A percentile compares a stretch with the other conserved stretches of the same genome.
phyloP scores from a whole-genome alignment of 2,888 invertebrate species.

The Melanostoma scalare region DNA sequence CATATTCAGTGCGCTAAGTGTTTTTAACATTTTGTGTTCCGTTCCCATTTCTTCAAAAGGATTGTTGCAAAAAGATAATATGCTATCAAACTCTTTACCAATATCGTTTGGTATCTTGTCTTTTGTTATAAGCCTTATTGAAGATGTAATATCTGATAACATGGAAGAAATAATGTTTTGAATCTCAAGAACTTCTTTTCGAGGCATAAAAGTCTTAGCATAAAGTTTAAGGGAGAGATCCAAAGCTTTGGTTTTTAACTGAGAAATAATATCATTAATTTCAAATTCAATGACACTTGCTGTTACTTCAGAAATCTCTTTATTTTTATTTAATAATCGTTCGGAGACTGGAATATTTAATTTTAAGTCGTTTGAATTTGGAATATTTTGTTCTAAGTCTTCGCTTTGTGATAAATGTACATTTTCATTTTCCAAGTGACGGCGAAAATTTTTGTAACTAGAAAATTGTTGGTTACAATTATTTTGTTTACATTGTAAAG shows the following conservation, averaged over 20 bases:
- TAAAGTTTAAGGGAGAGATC: slow-evolving; percentile 10
- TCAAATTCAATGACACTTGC: neutral
- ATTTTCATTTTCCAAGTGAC: slow-evolving; percentile 36
- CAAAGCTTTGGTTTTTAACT: slow-evolving; percentile 4
- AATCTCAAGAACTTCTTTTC: slow-evolving; percentile 22
- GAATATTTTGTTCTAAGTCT: too few species aligned
- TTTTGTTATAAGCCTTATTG: neutral
- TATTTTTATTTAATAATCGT: neutral
- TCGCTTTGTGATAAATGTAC: neutral
- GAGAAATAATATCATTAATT: neutral
- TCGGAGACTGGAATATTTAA: neutral
- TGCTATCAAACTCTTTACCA: neutral
- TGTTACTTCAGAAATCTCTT: neutral
- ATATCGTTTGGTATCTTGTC: slow-evolving; percentile 3
- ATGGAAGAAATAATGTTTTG: slow-evolving; percentile 13
- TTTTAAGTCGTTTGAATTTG: too few species aligned
- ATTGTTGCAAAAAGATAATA: slow-evolving; percentile 5
- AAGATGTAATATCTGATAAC: neutral
- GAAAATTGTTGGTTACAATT: slow-evolving; percentile 57
- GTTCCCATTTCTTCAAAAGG: slow-evolving; percentile 15
- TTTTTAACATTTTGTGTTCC: slow-evolving; percentile 18
- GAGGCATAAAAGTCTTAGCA: slow-evolving; percentile 11
- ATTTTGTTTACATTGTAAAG: slow-evolving; percentile 47
- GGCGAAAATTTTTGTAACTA: slow-evolving; percentile 47
- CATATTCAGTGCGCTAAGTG: neutral